Conservation (phyloP, 2,113 vertebrate species). For the Lethenteron reissneri region DNA sequence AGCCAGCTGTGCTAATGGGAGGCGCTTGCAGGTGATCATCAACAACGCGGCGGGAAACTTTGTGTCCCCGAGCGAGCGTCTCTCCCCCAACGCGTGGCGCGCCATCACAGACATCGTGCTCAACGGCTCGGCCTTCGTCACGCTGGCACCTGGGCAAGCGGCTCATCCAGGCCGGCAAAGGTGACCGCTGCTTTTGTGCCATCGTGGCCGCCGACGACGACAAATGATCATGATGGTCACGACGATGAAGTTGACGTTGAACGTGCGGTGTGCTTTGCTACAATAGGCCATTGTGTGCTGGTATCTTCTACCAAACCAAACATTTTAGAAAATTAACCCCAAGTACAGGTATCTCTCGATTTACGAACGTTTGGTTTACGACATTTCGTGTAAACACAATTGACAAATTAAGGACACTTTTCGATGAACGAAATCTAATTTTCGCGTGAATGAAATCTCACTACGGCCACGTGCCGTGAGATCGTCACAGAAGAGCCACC, state of each 20-base stretch:
- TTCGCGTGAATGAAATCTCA: no score
- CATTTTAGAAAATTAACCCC: not conserved
- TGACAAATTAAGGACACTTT: no score
- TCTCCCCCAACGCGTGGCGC: constrained; percentile 66
- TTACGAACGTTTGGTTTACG: no score
- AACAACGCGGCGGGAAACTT: constrained; percentile 94
- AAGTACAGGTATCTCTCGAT: not conserved
- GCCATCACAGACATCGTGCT: constrained; percentile 72
- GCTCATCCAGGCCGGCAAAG: constrained; percentile 51
- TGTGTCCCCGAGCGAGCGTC: constrained; percentile 52
- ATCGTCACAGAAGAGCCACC: no score
- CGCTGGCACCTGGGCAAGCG: constrained; percentile 66
- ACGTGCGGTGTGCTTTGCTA: not conserved
- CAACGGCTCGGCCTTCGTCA: constrained; percentile 66
- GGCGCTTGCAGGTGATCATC: constrained; percentile 42
- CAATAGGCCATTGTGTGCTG: not conserved
- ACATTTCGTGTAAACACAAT: no score
- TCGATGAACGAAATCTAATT: no score
- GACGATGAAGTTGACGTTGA: not conserved
- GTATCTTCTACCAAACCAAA: not conserved
- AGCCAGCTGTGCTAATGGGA: no score
- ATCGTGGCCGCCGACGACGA: not conserved
- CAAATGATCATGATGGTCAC: not conserved
- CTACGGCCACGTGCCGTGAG: no score
- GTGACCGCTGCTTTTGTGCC: constrained; percentile 16